Base-by-base conservation (phyloP, 53 echinoderm and acorn worm genomes). In the Hippasteria phrygiana region DNA sequence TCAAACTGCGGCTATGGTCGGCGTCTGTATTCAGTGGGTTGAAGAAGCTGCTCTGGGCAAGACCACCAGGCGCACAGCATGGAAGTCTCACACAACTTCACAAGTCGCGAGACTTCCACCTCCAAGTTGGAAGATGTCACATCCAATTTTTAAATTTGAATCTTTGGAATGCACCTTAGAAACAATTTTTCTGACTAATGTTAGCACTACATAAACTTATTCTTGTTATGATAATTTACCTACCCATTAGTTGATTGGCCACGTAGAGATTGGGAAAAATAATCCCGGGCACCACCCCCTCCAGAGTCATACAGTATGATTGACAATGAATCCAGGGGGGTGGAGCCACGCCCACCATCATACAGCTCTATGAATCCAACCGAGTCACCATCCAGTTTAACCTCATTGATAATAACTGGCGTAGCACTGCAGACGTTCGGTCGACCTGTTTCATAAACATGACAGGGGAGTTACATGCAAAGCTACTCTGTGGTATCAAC, bases 261-360 rank as follows among this genome's bases (percentile, higher is more conserved):
- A 3, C 2, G 4, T 2, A 85, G 71, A 50, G 48, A n/a, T 22
- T 69, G 85, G 70, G 13, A 6, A 37, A 53, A 81, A 43, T 81
- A 81, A 16, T 22, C 45, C 18, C 43, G 28, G 0, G 22, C n/a
- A 50, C 38, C 24, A 35, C 27, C 6, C 20, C 22, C 64, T 63
- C 63, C 29, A 10, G 69, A 50, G 38, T 85, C 85, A 50, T 85
- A 85, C 32, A 85, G 85, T 48, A 46, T 35, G 12, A 85, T 5
- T 10, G 71, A 71, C n/a, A 70, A 40, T 36, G 50, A 55, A 90
- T 81, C 74, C 33, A 54, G 74, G 43, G 56, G 56, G 31, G 55
- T 72, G 73, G 81, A 73, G 6, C 99, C 96, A n/a, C 56, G 89
- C 33, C 96, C 96, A 28, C 96, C 99, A 90, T 99, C 99, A 47